Base-by-base conservation (phyloP, 1,140 invertebrate species). In the Triops longicaudatus region DNA sequence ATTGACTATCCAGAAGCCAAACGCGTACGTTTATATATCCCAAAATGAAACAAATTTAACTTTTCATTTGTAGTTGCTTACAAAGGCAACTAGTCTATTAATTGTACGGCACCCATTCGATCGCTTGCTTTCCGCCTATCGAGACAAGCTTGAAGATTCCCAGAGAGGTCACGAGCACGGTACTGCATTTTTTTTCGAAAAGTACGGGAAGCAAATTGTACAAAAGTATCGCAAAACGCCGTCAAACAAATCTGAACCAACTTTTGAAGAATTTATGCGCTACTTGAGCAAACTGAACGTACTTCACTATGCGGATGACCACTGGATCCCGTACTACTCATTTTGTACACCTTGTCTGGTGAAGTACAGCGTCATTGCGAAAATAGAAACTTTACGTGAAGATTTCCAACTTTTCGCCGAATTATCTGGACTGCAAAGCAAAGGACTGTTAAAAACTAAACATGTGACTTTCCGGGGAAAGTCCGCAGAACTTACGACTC, bases 301-400 rank as follows among this genome's bases (percentile, higher is more conserved):
- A 12, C 74, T 80, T 12, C 71, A 77, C 3, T 80, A 82, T 41
- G 74, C 81, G 26, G 84, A 91, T 79, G 90, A 90, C 80, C 92
- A 93, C 82, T 93, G 91, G 91, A 88, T 89, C 26, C 90, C 90
- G 0, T 89, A 90, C 78, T 89, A 91, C 80, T 85, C 88, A 78
- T 89, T 90, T 79, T 93, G 92, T 79, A 90, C 90, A 12, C 91
- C 92, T 0, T 93, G 92, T 83, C 85, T 88, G 7, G 83, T 93
- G 0, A 87, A 91, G 74, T 93, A 88, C 79, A 91, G 95, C 82
- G 87, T 95, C 72, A 91, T 96, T 74, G 89, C 93, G 31, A 95
- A 96, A 85, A 96, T 94, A 82, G 93, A 96, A 85, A 95, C 93
- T 7, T 85, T 96, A 41, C 86, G 93, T 85, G 89, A 88, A 31